A percentile compares a stretch with the other conserved stretches of the same genome.
phyloP scores from a whole-genome alignment of 2,113 vertebrate genomes.

The Halcyon malimbica region DNA sequence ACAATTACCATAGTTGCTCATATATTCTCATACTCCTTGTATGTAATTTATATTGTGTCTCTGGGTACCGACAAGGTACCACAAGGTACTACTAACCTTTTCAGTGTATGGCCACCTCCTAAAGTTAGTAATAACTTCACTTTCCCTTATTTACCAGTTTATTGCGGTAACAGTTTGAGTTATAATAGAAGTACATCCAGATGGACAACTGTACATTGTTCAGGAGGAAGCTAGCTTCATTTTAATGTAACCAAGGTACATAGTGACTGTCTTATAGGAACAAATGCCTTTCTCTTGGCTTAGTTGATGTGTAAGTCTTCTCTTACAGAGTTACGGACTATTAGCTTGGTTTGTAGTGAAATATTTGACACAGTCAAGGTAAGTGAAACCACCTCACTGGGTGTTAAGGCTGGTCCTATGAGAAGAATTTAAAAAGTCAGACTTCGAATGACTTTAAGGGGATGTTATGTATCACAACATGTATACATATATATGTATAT shows the following conservation, averaged over 20 bases:
- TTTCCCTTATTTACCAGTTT: not conserved
- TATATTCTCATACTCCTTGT: not conserved
- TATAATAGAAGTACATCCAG: not conserved
- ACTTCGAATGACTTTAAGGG: not conserved
- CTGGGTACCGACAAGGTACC: not conserved
- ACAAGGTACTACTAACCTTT: not conserved
- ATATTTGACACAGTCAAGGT: not conserved
- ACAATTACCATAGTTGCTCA: not conserved
- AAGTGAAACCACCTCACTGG: not conserved
- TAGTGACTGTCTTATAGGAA: not conserved
- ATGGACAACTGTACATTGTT: not conserved
- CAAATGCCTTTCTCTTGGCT: not conserved
- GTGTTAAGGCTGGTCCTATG: not conserved
- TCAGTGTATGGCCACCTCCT: not conserved
- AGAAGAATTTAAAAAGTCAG: not conserved
- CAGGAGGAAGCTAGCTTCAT: not conserved
- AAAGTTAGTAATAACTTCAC: not conserved
- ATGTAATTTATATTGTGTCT: not conserved
- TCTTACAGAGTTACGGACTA: not conserved
- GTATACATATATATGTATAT: too few relatives aligned
- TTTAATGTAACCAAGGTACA: not conserved
- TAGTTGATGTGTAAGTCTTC: not conserved
- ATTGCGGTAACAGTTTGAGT: not conserved
- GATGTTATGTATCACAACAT: fast-evolving
- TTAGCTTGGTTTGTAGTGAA: not conserved